Conservation (phyloP, 2,888 invertebrate genomes). For the Stenodema calcarata region DNA sequence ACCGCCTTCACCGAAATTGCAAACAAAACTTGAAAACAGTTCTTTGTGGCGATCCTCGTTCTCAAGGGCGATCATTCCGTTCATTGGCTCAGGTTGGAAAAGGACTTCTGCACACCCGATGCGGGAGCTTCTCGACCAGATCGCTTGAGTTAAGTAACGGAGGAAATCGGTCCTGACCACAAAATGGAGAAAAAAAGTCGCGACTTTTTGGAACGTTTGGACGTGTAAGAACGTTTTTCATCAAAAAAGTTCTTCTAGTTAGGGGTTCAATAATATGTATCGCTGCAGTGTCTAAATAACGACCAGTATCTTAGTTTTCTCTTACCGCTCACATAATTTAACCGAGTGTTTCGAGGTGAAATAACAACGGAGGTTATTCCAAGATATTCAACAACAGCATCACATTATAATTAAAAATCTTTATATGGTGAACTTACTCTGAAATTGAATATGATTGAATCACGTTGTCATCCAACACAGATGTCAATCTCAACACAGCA, state of each 20-base stretch:
- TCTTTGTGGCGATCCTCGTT: not conserved
- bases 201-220: no score
- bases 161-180: not conserved
- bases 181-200: no score
- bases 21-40: not conserved
- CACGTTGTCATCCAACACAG: not conserved
- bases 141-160: not conserved
- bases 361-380: no score
- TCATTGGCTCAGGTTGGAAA: not conserved
- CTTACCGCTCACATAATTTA: no score
- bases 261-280: no score
- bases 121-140: not conserved
- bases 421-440: not conserved
- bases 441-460: not conserved
- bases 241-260: no score
- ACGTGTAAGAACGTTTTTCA: no score
- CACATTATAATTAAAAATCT: no score
- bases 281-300: no score
- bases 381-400: no score
- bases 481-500: not conserved
- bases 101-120: not conserved
- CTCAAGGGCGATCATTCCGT: not conserved
- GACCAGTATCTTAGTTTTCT: no score
- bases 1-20: not conserved
- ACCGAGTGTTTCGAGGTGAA: no score